These are phyloP conservation scores for Drosophila pachea DNA, from an alignment of 1,140 invertebrate genomes.

Conservation along the genomic window DNA sequence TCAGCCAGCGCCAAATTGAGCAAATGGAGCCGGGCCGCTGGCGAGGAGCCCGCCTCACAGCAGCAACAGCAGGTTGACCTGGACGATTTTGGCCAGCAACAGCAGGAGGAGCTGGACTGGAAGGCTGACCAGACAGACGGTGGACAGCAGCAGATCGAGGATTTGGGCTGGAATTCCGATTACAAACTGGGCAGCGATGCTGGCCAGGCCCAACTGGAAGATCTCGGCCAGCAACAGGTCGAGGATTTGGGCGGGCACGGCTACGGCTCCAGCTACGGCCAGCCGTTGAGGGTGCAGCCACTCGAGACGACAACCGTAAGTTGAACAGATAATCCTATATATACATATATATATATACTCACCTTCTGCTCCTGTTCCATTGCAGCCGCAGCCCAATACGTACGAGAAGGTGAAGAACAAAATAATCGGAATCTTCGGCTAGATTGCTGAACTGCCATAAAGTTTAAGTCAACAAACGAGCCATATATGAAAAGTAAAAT, in stretches of 20 bases:
- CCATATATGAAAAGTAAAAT: constrained; percentile 16
- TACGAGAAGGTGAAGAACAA: constrained; percentile 44
- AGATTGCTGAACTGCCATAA: constrained; percentile 39
- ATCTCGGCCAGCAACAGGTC: constrained; percentile 46
- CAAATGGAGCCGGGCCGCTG: constrained; percentile 56
- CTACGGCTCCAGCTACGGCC: constrained; percentile 20
- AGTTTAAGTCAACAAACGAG: constrained; percentile 40
- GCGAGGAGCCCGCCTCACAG: constrained; percentile 38
- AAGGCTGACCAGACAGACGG: constrained; percentile 38
- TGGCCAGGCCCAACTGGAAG: constrained; percentile 43
- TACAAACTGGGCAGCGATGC: constrained; percentile 21
- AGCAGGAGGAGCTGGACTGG: constrained; percentile 51
- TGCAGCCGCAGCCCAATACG: constrained; percentile 28
- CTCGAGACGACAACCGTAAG: constrained; percentile 37
- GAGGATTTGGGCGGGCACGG: constrained; percentile 33
- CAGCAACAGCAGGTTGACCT: constrained; percentile 31
- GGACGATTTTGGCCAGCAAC: constrained; percentile 46
- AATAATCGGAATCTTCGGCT: constrained; percentile 49
- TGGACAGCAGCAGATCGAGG: constrained; percentile 22
- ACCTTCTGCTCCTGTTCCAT: background rate
- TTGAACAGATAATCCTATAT: background rate
- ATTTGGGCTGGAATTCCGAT: constrained; percentile 29
- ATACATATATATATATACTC: background rate
- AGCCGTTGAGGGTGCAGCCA: too few species aligned
- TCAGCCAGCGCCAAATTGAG: constrained; percentile 45